Conservation (phyloP, 2,888 invertebrate genomes). For the Periphyllus acericola region DNA sequence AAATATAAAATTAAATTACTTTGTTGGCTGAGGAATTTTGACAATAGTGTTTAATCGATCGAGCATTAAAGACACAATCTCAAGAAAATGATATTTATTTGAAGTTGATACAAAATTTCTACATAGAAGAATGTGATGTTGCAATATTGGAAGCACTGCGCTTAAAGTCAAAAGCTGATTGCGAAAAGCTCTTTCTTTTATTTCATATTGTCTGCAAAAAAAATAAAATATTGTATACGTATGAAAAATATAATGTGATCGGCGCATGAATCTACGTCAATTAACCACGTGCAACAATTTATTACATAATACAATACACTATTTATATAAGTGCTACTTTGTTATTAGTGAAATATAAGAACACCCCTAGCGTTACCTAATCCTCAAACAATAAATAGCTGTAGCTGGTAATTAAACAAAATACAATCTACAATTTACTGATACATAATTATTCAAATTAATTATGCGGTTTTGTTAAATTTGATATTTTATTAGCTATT, state of each 20-base stretch:
- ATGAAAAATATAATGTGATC: not conserved
- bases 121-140: slow-evolving; percentile 77
- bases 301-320: not conserved
- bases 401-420: too few species aligned
- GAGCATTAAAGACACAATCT: slow-evolving; percentile 75
- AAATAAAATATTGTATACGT: slow-evolving; percentile 32
- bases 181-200: slow-evolving; percentile 71
- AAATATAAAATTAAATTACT: slow-evolving; percentile 66
- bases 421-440: too few species aligned
- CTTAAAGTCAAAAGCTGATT: slow-evolving; percentile 71
- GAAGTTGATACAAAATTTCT: slow-evolving; percentile 78
- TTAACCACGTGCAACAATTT: not conserved
- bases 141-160: slow-evolving; percentile 76
- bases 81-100: slow-evolving; percentile 80
- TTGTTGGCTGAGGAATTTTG: slow-evolving; percentile 73
- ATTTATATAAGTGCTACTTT: not conserved
- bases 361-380: not conserved
- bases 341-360: not conserved
- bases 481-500: too few species aligned
- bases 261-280: slow-evolving; percentile 9
- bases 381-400: not conserved
- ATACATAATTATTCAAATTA: too few species aligned
- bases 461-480: too few species aligned
- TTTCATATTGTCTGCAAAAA: slow-evolving; percentile 68
- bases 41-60: slow-evolving; percentile 76